Evolutionary conservation across 2,888 invertebrate genomes (phyloP).

Genomic region (Adineta ricciae): DNA sequence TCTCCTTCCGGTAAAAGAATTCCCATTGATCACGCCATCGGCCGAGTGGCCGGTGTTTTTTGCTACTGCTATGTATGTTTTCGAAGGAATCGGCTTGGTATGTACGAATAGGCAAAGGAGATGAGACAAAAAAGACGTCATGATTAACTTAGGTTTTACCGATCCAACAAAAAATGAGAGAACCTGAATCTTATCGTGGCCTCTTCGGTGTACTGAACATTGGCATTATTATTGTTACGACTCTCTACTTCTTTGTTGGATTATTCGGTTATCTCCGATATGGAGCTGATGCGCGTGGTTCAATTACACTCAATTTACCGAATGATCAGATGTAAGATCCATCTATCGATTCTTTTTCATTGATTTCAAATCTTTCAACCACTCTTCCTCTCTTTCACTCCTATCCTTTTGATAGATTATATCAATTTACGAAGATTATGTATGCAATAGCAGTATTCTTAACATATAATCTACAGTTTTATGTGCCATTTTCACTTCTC

Average conservation of each 20-base stretch:
- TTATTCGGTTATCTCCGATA: slow-evolving; percentile 84
- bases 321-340: slow-evolving; percentile 21
- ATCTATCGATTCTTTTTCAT: no score
- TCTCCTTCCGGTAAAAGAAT: slow-evolving; percentile 20
- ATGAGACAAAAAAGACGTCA: neutral
- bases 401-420: no score
- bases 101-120: slow-evolving; percentile 35
- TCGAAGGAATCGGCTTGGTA: slow-evolving; percentile 71
- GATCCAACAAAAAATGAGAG: slow-evolving; percentile 80
- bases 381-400: no score
- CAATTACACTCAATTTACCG: slow-evolving; percentile 76
- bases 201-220: slow-evolving; percentile 74
- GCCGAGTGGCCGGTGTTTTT: slow-evolving; percentile 68
- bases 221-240: slow-evolving; percentile 73
- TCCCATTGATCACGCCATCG: slow-evolving; percentile 34
- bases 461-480: no score
- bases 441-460: no score
- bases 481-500: no score
- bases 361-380: no score
- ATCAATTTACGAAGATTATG: no score
- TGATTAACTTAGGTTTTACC: slow-evolving; percentile 63
- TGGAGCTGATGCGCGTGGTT: slow-evolving; percentile 68
- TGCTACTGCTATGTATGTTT: slow-evolving; percentile 86
- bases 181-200: slow-evolving; percentile 72
- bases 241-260: slow-evolving; percentile 71